Percentiles rank a stretch among this genome's conserved stretches.
phyloP scores from a whole-genome alignment of 2,797 vertebrate species.

The Danio kyathit region DNA sequence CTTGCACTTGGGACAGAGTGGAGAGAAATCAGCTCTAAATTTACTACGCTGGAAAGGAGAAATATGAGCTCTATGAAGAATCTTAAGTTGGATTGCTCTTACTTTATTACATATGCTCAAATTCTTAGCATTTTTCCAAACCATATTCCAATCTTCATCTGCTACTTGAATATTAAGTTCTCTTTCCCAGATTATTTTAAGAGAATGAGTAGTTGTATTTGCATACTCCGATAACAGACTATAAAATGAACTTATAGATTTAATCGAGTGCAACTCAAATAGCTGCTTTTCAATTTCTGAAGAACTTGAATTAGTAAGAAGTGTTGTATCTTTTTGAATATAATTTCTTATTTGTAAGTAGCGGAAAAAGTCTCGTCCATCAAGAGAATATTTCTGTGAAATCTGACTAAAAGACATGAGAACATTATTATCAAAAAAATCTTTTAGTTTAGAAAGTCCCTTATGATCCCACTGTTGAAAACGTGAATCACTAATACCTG shows the following conservation, averaged over 20 bases:
- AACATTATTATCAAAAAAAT: too few relatives aligned
- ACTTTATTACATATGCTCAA: neutral
- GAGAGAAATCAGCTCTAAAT: too few relatives aligned
- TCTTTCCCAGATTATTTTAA: neutral
- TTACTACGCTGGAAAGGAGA: too few relatives aligned
- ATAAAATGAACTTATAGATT: slow-evolving; percentile 13
- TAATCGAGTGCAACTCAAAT: neutral
- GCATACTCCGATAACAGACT: neutral
- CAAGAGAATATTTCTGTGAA: neutral
- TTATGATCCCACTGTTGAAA: neutral
- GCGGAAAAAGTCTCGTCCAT: neutral
- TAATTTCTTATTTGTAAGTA: slow-evolving; percentile 4
- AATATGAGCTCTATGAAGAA: too few relatives aligned
- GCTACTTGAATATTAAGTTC: neutral
- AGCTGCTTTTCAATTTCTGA: neutral
- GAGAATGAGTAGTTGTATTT: neutral
- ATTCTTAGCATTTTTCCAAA: neutral
- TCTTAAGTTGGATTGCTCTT: neutral
- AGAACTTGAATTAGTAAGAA: neutral
- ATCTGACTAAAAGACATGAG: neutral
- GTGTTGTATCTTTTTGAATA: neutral
- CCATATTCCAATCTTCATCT: neutral
- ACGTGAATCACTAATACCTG: neutral
- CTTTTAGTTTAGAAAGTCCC: too few relatives aligned
- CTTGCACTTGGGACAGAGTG: too few relatives aligned